These are phyloP conservation scores for Montifringilla adamsi DNA, from an alignment of 2,113 vertebrate species.

Conservation along the genomic window DNA sequence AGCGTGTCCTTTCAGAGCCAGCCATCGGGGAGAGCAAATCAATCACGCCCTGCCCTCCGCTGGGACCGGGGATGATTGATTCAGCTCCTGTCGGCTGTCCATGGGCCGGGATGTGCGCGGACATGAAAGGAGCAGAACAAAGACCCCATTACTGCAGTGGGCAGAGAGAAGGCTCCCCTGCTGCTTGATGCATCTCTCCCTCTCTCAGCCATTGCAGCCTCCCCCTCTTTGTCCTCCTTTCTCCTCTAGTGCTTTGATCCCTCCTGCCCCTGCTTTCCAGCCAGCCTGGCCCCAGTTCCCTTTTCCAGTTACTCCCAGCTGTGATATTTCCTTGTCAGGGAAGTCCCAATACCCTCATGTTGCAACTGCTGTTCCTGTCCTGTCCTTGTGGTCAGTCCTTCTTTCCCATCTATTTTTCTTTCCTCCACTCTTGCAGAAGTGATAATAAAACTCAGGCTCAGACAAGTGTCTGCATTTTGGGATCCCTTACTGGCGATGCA, in stretches of 20 bases:
- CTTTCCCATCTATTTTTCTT: neutral
- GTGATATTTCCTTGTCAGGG: neutral
- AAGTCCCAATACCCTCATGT: accelerated
- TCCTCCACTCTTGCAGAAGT: neutral
- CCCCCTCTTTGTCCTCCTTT: slow-evolving; percentile 41
- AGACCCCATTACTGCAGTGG: slow-evolving; percentile 38
- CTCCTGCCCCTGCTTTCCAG: slow-evolving; percentile 20
- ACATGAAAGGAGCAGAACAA: slow-evolving; percentile 67
- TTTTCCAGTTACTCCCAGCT: neutral
- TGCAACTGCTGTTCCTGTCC: neutral
- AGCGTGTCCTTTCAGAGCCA: slow-evolving; percentile 14
- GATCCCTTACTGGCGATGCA: neutral
- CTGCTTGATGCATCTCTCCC: slow-evolving; percentile 52
- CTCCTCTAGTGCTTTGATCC: slow-evolving; percentile 34
- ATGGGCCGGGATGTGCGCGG: neutral
- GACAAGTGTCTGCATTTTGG: neutral
- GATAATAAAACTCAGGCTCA: neutral
- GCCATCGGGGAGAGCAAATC: slow-evolving; percentile 49
- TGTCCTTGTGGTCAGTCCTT: neutral
- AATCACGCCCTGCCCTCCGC: slow-evolving; percentile 17
- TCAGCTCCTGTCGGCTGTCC: slow-evolving; percentile 41
- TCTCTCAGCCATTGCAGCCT: slow-evolving; percentile 21
- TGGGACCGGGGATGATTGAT: slow-evolving; percentile 52
- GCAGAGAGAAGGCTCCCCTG: slow-evolving; percentile 49
- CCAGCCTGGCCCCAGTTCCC: neutral